Evolutionary conservation across 2,888 invertebrate genomes (phyloP).

Genomic region (Iphiclides podalirius): DNA sequence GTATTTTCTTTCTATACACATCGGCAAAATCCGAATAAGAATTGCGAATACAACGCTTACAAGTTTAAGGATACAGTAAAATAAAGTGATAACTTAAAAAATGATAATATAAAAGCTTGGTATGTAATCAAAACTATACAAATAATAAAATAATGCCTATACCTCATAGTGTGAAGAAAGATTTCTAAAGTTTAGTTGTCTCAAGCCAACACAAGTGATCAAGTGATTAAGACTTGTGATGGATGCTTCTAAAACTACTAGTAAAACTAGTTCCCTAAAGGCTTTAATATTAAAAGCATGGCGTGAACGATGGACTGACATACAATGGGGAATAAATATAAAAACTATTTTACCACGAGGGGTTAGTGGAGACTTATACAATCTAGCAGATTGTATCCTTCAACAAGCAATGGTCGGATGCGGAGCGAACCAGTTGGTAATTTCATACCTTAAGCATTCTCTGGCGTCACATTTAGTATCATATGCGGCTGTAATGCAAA

Average conservation of each 20-base stretch:
- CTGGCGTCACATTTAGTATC: slow-evolving; percentile 94
- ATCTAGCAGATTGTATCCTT: slow-evolving; percentile 94
- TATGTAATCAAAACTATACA: no score
- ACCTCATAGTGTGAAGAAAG: no score
- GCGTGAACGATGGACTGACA: slow-evolving; percentile 97
- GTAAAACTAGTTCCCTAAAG: slow-evolving; percentile 90
- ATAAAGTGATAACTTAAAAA: no score
- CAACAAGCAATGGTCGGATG: slow-evolving; percentile 97
- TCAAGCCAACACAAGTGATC: no score
- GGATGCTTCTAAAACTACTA: slow-evolving; percentile 89
- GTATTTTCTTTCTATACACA: no score
- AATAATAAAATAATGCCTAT: no score
- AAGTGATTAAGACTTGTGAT: no score
- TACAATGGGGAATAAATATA: slow-evolving; percentile 97
- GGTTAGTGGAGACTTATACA: slow-evolving; percentile 96
- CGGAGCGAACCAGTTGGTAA: slow-evolving; percentile 93
- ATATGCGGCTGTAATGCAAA: slow-evolving; percentile 92
- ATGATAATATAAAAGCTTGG: no score
- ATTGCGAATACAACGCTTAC: no score
- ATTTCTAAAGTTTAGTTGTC: no score
- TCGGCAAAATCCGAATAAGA: no score
- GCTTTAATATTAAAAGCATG: slow-evolving; percentile 92
- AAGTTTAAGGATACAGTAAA: no score
- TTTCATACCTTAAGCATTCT: slow-evolving; percentile 96
- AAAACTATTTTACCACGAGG: slow-evolving; percentile 94